Percentiles rank a stretch among this genome's conserved stretches.
These are phyloP conservation scores for Clusia tigrina DNA, from an alignment of 2,888 invertebrate genomes.

Conservation along the genomic window DNA sequence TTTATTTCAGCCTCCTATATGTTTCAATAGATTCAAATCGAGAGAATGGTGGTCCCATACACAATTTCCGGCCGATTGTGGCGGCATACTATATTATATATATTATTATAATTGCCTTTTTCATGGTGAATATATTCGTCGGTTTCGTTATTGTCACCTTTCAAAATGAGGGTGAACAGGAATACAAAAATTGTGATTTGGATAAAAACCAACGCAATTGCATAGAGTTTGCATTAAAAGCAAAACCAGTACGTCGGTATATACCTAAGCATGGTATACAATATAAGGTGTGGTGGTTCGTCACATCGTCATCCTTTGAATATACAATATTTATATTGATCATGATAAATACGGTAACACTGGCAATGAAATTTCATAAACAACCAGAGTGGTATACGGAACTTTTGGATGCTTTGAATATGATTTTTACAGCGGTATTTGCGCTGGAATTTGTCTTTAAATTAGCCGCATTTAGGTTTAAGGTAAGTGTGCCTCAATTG, in stretches of 20 bases:
- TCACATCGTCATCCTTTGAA: slow-evolving; percentile 98
- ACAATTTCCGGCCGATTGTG: slow-evolving; percentile 97
- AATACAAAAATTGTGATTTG: slow-evolving; percentile 98
- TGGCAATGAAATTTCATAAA: slow-evolving; percentile 96
- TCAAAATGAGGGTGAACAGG: slow-evolving; percentile 99
- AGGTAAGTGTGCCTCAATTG: too few species aligned
- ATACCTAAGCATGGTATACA: slow-evolving; percentile 98
- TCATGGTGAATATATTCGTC: slow-evolving; percentile 99
- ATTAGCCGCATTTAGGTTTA: slow-evolving; percentile 95
- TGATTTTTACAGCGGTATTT: slow-evolving; percentile 98
- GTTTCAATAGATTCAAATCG: slow-evolving; percentile 97
- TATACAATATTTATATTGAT: slow-evolving; percentile 98
- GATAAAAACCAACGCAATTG: slow-evolving; percentile 99
- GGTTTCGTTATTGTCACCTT: slow-evolving; percentile 99
- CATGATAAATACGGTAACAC: slow-evolving; percentile 96
- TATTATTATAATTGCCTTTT: slow-evolving; percentile 99
- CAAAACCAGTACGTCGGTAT: slow-evolving; percentile 89
- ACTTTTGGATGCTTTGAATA: slow-evolving; percentile 91
- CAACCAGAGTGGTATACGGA: slow-evolving; percentile 85
- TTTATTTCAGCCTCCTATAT: slow-evolving; percentile 85
- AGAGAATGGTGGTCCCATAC: slow-evolving; percentile 94
- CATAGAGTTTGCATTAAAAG: slow-evolving; percentile 93
- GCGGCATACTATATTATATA: slow-evolving; percentile 99
- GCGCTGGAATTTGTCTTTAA: slow-evolving; percentile 98
- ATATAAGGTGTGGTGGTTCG: slow-evolving; percentile 98